Evolutionary conservation across 2,113 vertebrate genomes (phyloP).

Genomic region (Cervus canadensis): DNA sequence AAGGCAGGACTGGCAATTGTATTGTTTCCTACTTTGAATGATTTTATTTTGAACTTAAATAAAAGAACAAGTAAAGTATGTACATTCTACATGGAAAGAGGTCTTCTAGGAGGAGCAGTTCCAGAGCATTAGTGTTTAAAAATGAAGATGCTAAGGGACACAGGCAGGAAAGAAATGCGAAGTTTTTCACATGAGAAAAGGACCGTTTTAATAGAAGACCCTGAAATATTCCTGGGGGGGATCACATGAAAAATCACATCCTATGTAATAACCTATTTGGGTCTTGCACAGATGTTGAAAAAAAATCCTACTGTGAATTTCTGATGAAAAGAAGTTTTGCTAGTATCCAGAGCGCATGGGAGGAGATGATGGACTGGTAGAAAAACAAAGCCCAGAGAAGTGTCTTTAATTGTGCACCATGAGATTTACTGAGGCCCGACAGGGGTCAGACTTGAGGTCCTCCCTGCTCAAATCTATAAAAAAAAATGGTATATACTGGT

Average conservation of each 20-base stretch:
- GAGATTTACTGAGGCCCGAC: slow-evolving; percentile 15
- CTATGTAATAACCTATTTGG: neutral
- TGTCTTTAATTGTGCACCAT: neutral
- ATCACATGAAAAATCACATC: neutral
- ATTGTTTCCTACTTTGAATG: neutral
- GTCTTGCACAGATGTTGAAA: neutral
- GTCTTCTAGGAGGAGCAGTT: neutral
- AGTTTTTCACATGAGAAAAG: neutral
- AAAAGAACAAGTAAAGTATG: neutral
- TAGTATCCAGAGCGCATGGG: neutral
- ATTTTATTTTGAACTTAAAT: neutral
- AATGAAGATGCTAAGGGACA: neutral
- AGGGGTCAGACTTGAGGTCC: neutral
- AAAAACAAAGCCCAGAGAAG: neutral
- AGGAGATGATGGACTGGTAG: neutral
- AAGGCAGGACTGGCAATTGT: neutral
- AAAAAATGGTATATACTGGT: slow-evolving; percentile 16
- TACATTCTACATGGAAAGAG: neutral
- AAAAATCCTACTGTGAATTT: slow-evolving; percentile 10
- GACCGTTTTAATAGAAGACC: neutral
- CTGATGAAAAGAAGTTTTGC: slow-evolving; percentile 14
- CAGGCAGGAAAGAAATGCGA: neutral
- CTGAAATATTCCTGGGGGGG: neutral
- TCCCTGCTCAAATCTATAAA: slow-evolving; percentile 32
- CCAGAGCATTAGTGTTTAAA: neutral